Base-by-base conservation (phyloP, 1,140 invertebrate genomes). In the Drosophila obscura region DNA sequence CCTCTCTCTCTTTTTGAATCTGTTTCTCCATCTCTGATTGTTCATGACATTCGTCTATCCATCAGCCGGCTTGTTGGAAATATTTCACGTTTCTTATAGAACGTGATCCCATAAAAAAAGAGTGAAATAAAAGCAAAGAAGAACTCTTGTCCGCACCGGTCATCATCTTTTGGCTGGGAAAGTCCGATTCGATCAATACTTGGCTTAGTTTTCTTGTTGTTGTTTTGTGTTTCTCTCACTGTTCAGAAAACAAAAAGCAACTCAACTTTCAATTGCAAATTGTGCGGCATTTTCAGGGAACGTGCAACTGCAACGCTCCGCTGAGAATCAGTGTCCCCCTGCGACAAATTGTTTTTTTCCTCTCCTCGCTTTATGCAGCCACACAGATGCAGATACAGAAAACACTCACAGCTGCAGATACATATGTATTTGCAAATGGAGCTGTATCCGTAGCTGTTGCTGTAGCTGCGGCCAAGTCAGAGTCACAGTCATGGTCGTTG, bases 401-500 rank as follows among this genome's bases (percentile, higher is more conserved):
- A 35, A 41, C 22, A 28, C 44, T 6, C 22, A 31, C 22, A 19
- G 19, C 19, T 19, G 19, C 19, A 28, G 26, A 39, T 59, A 28
- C 22, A 41, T 11, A 62, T 35, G 66, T 69, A 16, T 67, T 28
- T 41, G 66, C 66, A 46, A 56, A 67, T 67, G 43, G 43, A 67
- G 64, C 50, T 68, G 63, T 35, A 45, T 51, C 50, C 49, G 49
- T 13, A 2, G 35, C 35, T 39, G 26, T 28, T 6, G 31, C 31
- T 35, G 31, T 13, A 11, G 59, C 44, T 35, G 19, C 41, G 7
- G 28, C 49, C 46, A 11, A 73, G 63, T 65, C 64, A 62, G 39
- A 71, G 72, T 77, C 83, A 76, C 71, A 83, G 83, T 88, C 83
- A 87, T 87, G 83, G 83, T 87, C 83, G 74, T 67, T 88, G 83